Percentiles rank a stretch among this genome's conserved stretches.
These are phyloP conservation scores for Diabrotica balteata DNA, from an alignment of 2,888 invertebrate genomes.

Conservation along the genomic window DNA sequence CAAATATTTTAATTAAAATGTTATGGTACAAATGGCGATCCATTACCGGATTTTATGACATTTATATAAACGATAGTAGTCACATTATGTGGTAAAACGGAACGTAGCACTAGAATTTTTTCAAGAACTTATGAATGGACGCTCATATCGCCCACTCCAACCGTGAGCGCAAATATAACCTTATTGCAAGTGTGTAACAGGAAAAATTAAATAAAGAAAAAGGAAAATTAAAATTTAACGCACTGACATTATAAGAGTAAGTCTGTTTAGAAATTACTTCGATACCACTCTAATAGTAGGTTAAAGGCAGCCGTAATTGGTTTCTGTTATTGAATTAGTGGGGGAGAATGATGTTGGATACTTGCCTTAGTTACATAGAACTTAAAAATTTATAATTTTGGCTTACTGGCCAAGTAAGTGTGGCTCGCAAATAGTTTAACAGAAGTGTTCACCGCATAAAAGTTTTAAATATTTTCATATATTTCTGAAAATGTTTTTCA, in stretches of 20 bases:
- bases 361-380: too few relatives aligned
- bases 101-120: not conserved
- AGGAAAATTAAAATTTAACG: not conserved
- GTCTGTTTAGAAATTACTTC: not conserved
- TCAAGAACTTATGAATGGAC: constrained; percentile 1
- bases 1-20: not conserved
- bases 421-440: too few relatives aligned
- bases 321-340: too few relatives aligned
- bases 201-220: not conserved
- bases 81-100: constrained; percentile 1
- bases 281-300: not conserved
- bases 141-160: not conserved
- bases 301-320: not conserved
- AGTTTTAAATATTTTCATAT: too few relatives aligned
- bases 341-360: too few relatives aligned
- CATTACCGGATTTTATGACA: constrained; percentile 7
- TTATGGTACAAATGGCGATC: constrained; percentile 2
- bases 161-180: not conserved
- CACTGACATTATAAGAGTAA: not conserved
- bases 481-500: too few relatives aligned
- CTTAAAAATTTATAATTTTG: too few relatives aligned
- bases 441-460: too few relatives aligned
- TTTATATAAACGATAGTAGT: constrained; percentile 9
- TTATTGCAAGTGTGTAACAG: not conserved
- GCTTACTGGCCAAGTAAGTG: too few relatives aligned